Base-by-base conservation (phyloP, 92 coral and sea anemone species). In the Hydrozoanthus gracilis region DNA sequence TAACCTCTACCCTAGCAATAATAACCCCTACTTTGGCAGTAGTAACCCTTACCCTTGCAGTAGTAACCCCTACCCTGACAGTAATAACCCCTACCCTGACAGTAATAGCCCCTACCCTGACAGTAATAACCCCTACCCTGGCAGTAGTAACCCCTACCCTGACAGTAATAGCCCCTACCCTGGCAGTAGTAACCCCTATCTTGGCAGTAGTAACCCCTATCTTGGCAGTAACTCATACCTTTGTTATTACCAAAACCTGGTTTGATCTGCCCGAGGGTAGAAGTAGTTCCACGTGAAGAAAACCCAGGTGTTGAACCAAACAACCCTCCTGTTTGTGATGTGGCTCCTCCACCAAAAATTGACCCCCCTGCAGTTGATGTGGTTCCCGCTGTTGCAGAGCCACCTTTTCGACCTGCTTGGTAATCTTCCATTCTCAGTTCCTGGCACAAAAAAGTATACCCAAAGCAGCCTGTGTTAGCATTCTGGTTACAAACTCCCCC, bases 391-490 rank as follows among this genome's bases (percentile, higher is more conserved):
- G 88, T 84, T 27, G 39, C 39, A 18, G 98, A 93, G 44, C 97
- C 98, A 65, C 94, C 85, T 84, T 97, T 97, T 47, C 99, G 98
- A 8, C 98, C 98, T 56, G 93, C 89, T 73, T 91, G 88, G 79
- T 97, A 97, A 88, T 97, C 99, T 73, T 97, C 99, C 84, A 92
- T 79, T 54, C 99, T 94, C 66, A 97, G 87, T 88, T 97, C 99
- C 99, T 97, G 87, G 56, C 66, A 27, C 51, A 13, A 8, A 66
- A 44, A 20, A 75, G 48, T 70, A 15, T 2, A 71, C 39, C 39
- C 39, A 27, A 27, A 27, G 39, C 39, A 27, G 39, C 39, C 39
- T 27, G 39, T 27, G 39, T 27, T 27, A 27, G 39, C 39, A 27
- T 0, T 27, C 39, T 27, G 39, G 39, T 27, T 27, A 27, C 2